phyloP scores from a whole-genome alignment of 2,113 vertebrate species.

The Atlantisia rogersi region DNA sequence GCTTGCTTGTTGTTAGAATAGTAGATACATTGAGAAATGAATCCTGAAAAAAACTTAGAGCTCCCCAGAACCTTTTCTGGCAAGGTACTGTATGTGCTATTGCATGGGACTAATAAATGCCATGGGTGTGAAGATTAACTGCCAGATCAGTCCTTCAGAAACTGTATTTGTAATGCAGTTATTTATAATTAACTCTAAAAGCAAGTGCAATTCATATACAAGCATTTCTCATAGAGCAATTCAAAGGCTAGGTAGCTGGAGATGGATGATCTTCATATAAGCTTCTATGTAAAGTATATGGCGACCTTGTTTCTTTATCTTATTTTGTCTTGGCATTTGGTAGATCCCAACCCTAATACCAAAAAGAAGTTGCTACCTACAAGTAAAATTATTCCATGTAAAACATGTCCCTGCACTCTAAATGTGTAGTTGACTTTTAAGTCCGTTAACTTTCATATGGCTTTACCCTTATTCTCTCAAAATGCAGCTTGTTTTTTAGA shows the following conservation, averaged over 20 bases:
- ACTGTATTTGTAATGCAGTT: not conserved
- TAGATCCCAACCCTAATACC: not conserved
- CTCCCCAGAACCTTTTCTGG: not conserved
- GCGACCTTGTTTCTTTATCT: not conserved
- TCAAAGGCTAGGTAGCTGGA: not conserved
- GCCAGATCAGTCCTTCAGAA: constrained; percentile 30
- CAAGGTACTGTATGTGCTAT: not conserved
- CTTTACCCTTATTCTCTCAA: not conserved
- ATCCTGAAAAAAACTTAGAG: not conserved
- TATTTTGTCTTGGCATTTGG: not conserved
- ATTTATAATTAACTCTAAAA: constrained; percentile 64
- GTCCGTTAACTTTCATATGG: not conserved
- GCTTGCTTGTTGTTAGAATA: not conserved
- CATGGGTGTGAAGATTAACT: not conserved
- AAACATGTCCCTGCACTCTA: not conserved
- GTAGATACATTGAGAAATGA: not conserved
- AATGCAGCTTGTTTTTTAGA: not conserved
- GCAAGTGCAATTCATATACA: not conserved
- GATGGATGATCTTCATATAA: not conserved
- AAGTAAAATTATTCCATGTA: not conserved
- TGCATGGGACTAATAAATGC: constrained; percentile 14
- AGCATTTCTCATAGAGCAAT: not conserved
- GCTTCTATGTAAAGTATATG: not conserved
- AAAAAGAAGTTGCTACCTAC: not conserved
- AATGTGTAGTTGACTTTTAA: not conserved